A percentile compares a stretch with the other conserved stretches of the same genome.
phyloP scores from a whole-genome alignment of 64 coral and sea anemone genomes.

The Hydrozoanthus tunicans region DNA sequence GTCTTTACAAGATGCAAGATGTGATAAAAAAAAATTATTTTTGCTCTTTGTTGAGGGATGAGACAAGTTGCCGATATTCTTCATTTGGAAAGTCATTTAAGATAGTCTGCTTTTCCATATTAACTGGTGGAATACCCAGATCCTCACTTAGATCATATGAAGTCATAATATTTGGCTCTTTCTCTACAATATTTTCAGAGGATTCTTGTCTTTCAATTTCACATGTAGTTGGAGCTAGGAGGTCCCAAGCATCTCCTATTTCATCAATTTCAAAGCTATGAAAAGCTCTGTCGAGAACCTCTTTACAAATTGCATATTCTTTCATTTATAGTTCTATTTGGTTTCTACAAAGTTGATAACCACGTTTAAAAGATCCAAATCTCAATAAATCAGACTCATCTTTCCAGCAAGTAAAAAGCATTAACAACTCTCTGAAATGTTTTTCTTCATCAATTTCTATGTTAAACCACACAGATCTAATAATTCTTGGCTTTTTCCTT shows the following conservation, averaged over 20 bases:
- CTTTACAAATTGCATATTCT: no score
- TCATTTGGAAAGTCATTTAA: neutral
- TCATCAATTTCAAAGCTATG: neutral
- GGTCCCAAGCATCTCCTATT: neutral
- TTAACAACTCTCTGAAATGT: slow-evolving; percentile 1
- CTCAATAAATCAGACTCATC: neutral
- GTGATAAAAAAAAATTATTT: neutral
- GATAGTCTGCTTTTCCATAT: neutral
- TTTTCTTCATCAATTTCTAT: neutral
- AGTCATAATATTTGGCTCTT: neutral
- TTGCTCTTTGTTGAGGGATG: neutral
- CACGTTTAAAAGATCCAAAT: no score
- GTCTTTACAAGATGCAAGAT: neutral
- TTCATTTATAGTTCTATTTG: no score
- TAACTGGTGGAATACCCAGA: neutral
- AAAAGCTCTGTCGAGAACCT: neutral
- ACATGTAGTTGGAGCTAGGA: neutral
- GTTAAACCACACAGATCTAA: neutral
- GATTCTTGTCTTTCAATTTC: neutral
- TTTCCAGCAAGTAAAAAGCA: slow-evolving; percentile 17
- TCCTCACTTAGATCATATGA: slow-evolving; percentile 4
- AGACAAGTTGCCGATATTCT: neutral
- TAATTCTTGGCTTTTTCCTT: neutral
- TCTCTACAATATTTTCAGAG: neutral
- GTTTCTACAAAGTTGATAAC: no score